A percentile compares a stretch with the other conserved stretches of the same genome.
phyloP scores from a whole-genome alignment of 2,888 invertebrate genomes.

The Arctia plantaginis region DNA sequence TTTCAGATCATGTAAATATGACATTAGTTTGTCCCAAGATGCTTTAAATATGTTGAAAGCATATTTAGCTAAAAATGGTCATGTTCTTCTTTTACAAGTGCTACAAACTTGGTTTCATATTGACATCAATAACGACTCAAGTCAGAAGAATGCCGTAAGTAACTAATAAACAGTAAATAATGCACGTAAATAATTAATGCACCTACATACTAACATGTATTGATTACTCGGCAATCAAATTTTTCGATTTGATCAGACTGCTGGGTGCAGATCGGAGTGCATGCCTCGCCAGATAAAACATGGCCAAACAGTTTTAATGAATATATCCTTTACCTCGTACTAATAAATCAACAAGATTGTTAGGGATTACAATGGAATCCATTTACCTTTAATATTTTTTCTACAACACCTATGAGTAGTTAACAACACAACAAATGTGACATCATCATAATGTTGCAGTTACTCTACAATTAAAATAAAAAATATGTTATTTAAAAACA shows the following conservation, averaged over 20 bases:
- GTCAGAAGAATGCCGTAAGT: conserved; percentile 74
- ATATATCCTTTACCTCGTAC: no score
- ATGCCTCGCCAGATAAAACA: no score
- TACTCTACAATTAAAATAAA: neutral
- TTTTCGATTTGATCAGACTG: no score
- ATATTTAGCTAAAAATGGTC: conserved; percentile 89
- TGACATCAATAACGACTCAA: conserved; percentile 83
- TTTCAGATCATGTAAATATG: conserved; percentile 90
- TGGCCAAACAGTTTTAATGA: no score
- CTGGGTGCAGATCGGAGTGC: no score
- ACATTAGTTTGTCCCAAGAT: conserved; percentile 89
- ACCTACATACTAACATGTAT: no score
- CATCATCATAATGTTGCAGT: neutral
- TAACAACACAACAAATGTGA: neutral
- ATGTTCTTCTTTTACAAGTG: conserved; percentile 90
- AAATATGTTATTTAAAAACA: neutral
- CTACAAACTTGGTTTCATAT: conserved; percentile 88
- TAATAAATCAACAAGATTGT: neutral
- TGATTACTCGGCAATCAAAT: no score
- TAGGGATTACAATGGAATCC: neutral
- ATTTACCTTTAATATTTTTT: no score
- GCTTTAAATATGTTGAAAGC: conserved; percentile 88
- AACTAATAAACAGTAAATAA: neutral
- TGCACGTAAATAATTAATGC: neutral
- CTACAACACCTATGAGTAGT: neutral